Evolutionary conservation across 1,140 invertebrate genomes (phyloP).

Genomic region (Melitaea cinxia): DNA sequence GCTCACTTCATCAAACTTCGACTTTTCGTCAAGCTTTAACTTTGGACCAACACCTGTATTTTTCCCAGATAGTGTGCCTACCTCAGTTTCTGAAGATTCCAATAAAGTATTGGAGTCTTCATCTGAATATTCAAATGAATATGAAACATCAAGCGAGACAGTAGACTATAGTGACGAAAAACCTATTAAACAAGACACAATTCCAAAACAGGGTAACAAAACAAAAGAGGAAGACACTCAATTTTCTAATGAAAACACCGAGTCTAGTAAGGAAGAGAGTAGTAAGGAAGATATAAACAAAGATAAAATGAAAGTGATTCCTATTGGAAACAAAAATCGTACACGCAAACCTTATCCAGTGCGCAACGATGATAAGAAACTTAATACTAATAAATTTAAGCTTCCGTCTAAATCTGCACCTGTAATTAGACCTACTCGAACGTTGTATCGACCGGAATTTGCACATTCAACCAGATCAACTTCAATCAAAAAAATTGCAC

Average conservation of each 20-base stretch:
- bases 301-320: conserved; percentile 58
- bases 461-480: conserved; percentile 55
- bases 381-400: conserved; percentile 56
- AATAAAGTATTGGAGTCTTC: conserved; percentile 48
- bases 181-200: conserved; percentile 33
- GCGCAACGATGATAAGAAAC: conserved; percentile 58
- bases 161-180: conserved; percentile 46
- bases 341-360: conserved; percentile 71
- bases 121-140: conserved; percentile 58
- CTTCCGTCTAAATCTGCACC: conserved; percentile 51
- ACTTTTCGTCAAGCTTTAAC: conserved; percentile 69
- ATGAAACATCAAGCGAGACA: conserved; percentile 38
- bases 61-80: conserved; percentile 47
- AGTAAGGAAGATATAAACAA: conserved; percentile 50
- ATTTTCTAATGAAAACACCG: conserved; percentile 29
- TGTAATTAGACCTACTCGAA: conserved; percentile 61
- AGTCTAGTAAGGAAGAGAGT: conserved; percentile 57
- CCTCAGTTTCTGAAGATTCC: conserved; percentile 37
- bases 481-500: conserved; percentile 56
- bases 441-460: conserved; percentile 57
- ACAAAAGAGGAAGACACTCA: conserved; percentile 17
- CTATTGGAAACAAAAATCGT: conserved; percentile 57
- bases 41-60: conserved; percentile 60
- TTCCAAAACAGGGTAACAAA: conserved; percentile 23
- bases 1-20: conserved; percentile 69